Evolutionary conservation across 2,113 vertebrate genomes (phyloP), one percentile per base, ranked within the genome.

Genomic region (Lophochroa leadbeateri): DNA sequence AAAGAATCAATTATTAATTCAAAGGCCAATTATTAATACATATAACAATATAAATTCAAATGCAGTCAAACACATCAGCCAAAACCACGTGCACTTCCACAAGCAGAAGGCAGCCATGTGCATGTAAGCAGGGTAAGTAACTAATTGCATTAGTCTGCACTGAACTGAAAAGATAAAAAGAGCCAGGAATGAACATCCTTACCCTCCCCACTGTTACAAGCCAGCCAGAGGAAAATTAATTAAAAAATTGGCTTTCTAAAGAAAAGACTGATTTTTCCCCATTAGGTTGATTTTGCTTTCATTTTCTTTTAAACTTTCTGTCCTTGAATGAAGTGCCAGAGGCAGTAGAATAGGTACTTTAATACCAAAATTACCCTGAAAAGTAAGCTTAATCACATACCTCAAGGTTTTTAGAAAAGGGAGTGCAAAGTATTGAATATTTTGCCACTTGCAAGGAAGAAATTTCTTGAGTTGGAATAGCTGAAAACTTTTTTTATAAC

Each of bases 351-450:
- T 4, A 96, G 52, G 47, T 58, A 46, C n/a, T 90, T 96, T 58
- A 88, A 92, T 50, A 94, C 16, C 20, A 78, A 92, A 90, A 81
- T 93, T 90, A 83, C 49, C n/a, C 71, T 69, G 41, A 89, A 91
- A 93, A 80, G 23, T 80, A 85, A 85, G 53, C 77, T 86, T 81
- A 92, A 91, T 94, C 79, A 81, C 46, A 84, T 5, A 86, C 50
- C 50, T 82, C 44, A 68, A 83, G 20, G 23, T 55, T 75, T 94
- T 78, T 27, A 79, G 58, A 35, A 72, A 43, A 79, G 15, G 44
- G 3, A 39, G 2, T 19, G 11, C 29, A 33, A 79, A 81, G 10
- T 24, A 82, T 8, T 63, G 65, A 77, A 20, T 75, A 78, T 60
- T 84, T 86, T 81, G 28, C 13, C 71, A 92, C 41, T 64, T 71